phyloP scores from a whole-genome alignment of 2,113 vertebrate species.

The Ictalurus punctatus region DNA sequence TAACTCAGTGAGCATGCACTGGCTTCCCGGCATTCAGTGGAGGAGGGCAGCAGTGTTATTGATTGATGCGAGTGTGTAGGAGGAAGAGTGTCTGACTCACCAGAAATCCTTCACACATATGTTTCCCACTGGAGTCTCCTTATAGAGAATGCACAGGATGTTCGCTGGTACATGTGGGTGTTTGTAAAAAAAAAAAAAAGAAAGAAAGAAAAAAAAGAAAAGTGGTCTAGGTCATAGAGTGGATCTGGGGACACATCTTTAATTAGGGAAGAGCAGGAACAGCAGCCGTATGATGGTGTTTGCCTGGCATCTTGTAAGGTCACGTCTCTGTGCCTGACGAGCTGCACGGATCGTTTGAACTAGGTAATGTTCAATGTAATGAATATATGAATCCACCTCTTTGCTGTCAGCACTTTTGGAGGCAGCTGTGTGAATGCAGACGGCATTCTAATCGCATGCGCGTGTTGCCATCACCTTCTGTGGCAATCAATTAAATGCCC shows the following conservation, averaged over 20 bases:
- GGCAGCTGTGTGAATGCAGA: slow-evolving; percentile 40
- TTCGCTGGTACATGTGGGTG: slow-evolving; percentile 8
- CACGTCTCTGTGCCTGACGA: slow-evolving; percentile 43
- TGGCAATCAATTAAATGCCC: slow-evolving; percentile 62
- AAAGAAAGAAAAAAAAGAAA: slow-evolving; percentile 23
- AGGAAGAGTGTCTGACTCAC: slow-evolving; percentile 74
- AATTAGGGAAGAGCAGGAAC: slow-evolving; percentile 31
- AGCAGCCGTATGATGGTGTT: slow-evolving; percentile 25
- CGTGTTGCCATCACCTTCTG: slow-evolving; percentile 56
- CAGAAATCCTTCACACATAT: slow-evolving; percentile 62
- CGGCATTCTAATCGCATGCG: slow-evolving; percentile 49
- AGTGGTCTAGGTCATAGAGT: slow-evolving; percentile 37
- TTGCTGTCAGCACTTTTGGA: slow-evolving; percentile 51
- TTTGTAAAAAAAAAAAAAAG: slow-evolving; percentile 30
- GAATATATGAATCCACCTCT: slow-evolving; percentile 51
- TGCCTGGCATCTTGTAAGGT: slow-evolving; percentile 34
- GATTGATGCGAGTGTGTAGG: slow-evolving; percentile 72
- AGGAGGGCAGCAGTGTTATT: slow-evolving; percentile 66
- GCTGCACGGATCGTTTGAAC: slow-evolving; percentile 40
- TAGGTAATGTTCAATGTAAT: slow-evolving; percentile 48
- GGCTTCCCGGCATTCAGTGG: slow-evolving; percentile 45
- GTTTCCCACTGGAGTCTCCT: slow-evolving; percentile 2
- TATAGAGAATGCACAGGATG: slow-evolving; percentile 20
- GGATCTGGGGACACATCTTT: slow-evolving; percentile 36
- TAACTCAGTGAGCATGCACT: slow-evolving; percentile 10